Evolutionary conservation across 2,797 vertebrate genomes (phyloP), one percentile per base, ranked within the genome.

Genomic region (Coregonus suidteri): DNA sequence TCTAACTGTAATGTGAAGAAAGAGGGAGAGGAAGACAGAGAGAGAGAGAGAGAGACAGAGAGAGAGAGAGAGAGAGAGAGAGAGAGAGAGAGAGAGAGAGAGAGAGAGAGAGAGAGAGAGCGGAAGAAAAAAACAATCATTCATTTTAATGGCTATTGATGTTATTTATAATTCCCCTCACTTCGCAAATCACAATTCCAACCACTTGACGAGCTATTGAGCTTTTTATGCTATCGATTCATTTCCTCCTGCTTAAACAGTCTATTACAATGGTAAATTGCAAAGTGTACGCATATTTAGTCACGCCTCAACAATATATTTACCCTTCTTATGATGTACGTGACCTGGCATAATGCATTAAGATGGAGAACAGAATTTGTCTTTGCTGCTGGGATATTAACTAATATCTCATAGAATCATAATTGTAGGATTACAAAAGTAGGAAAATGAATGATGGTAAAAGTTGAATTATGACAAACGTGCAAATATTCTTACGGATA

Each of bases 71-170:
- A 65, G 20, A 20, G 20, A 20, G 0, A 20, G 20, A 20, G 20
- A 20, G 20, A 20, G 20, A 83, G 25, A 20, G 2, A 31, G 37
- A 16, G 11, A 4, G 66, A 41, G 41, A 67, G 31, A 20, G 20
- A 20, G 20, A 20, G 20, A 20, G 59, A 25, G 13, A 67, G 51
- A 62, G 59, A 31, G 37, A 54, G 34, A 75, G 59, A 67, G 68
- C 30, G 54, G n/a, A 67, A 73, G 65, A 67, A 65, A 85, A 56
- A 79, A 72, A 79, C 79, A 79, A 81, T 85, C 74, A 54, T 84
- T 88, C 79, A 85, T 86, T 88, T 83, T 82, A 89, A 91, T 91
- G 81, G 81, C 59, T 91, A 89, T 88, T 84, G 89, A 90, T 82
- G 82, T 84, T 81, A 79, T 76, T 72, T 81, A 80, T 88, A 81